Evolutionary conservation across 2,888 invertebrate species (phyloP).

Genomic region (Lutraria lutraria): DNA sequence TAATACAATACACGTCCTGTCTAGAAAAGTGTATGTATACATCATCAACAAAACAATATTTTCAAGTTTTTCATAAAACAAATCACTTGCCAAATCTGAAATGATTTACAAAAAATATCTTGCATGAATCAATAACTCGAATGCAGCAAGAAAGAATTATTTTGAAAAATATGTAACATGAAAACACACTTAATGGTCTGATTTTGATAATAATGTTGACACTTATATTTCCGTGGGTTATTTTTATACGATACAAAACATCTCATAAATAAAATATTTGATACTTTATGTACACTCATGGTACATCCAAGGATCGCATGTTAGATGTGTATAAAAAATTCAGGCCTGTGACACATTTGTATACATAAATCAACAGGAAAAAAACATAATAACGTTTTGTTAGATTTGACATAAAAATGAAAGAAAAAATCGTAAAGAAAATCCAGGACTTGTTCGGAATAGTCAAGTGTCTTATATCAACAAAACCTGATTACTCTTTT

Average conservation of each 20-base stretch:
- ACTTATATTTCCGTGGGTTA: conserved; percentile 9
- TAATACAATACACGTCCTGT: too few species aligned
- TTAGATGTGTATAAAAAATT: background rate
- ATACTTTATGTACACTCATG: background rate
- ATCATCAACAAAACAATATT: background rate
- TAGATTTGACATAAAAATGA: background rate
- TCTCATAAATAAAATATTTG: background rate
- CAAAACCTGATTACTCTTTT: background rate
- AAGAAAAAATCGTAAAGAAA: background rate
- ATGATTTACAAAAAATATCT: background rate
- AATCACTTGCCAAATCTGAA: background rate
- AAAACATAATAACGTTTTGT: background rate
- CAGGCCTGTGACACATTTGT: background rate
- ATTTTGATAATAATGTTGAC: background rate
- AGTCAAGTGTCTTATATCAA: conserved; percentile 12
- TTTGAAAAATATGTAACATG: background rate
- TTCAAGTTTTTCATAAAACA: background rate
- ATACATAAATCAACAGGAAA: background rate
- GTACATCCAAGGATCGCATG: background rate
- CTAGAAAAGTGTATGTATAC: too few species aligned
- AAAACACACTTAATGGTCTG: background rate
- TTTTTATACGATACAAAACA: too few species aligned
- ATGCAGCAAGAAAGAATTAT: background rate
- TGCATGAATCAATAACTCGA: background rate
- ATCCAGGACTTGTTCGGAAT: background rate